These are phyloP conservation scores for Rynchops niger DNA, from an alignment of 2,113 vertebrate species.

Conservation along the genomic window DNA sequence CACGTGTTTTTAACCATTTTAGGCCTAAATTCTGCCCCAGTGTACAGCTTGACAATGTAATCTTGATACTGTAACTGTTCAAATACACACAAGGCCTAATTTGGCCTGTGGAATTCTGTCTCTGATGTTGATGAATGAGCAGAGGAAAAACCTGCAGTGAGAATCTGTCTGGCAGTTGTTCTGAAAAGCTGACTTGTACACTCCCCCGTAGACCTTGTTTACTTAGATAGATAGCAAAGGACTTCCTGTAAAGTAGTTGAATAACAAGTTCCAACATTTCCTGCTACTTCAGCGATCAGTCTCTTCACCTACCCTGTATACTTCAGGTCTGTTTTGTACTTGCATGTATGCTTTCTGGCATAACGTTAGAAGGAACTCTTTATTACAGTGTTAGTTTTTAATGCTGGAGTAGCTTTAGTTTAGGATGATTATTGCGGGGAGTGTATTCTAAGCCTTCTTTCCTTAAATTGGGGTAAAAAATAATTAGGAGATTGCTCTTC, in stretches of 20 bases:
- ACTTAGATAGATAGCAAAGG: background rate
- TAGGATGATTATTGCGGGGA: background rate
- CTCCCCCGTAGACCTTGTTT: background rate
- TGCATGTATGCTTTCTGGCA: background rate
- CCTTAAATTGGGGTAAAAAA: background rate
- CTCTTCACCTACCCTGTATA: background rate
- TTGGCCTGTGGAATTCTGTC: background rate
- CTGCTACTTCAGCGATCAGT: background rate
- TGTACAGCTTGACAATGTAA: background rate
- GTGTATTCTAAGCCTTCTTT: background rate
- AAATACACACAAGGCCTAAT: background rate
- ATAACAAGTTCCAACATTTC: constrained; percentile 42
- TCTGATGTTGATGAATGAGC: constrained; percentile 2
- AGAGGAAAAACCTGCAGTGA: background rate
- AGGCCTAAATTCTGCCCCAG: background rate
- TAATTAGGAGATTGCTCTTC: background rate
- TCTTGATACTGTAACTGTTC: background rate
- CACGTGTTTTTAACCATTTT: background rate
- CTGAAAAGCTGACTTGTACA: background rate
- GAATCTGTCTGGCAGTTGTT: background rate
- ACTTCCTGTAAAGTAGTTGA: constrained; percentile 48
- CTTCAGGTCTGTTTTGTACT: background rate
- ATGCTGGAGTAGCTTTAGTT: background rate
- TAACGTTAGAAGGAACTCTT: background rate
- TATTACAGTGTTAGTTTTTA: background rate